These are phyloP conservation scores for Ophthalmolycus amberensis DNA, from an alignment of 2,113 vertebrate species.

Conservation along the genomic window DNA sequence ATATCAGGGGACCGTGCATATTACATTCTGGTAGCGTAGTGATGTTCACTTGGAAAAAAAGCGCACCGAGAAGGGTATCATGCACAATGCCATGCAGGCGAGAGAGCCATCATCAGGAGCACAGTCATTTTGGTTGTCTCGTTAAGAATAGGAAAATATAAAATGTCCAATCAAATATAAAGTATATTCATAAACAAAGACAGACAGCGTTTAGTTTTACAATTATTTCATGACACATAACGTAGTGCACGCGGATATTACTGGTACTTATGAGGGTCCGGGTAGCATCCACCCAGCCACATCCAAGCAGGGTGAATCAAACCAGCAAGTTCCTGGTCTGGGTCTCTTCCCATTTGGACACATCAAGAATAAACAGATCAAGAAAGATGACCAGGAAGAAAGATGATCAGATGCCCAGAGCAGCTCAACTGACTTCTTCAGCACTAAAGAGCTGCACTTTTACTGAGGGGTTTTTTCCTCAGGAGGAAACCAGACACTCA, in stretches of 20 bases:
- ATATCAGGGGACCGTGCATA: constrained; percentile 45
- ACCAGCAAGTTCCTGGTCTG: neutral
- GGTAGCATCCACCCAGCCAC: neutral
- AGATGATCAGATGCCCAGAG: neutral
- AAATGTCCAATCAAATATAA: constrained; percentile 20
- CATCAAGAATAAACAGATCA: neutral
- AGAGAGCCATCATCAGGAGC: constrained; percentile 15
- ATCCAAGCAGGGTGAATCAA: neutral
- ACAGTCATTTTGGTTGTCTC: neutral
- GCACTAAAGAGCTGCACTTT: neutral
- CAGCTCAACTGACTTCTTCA: neutral
- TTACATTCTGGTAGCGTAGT: constrained; percentile 41
- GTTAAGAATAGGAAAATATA: constrained; percentile 18
- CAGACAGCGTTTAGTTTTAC: neutral
- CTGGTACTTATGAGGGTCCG: neutral
- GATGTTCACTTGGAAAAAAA: neutral
- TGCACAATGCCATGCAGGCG: constrained; percentile 14
- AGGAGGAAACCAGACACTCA: neutral
- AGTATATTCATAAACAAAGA: constrained; percentile 16
- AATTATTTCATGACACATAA: neutral
- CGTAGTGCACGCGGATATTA: neutral
- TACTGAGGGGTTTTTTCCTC: too few relatives aligned
- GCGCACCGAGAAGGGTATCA: neutral
- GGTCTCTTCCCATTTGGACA: neutral
- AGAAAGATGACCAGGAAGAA: neutral